Evolutionary conservation across 2,113 vertebrate species (phyloP), one percentile per base, ranked within the genome.

Genomic region (Podarcis cretensis): DNA sequence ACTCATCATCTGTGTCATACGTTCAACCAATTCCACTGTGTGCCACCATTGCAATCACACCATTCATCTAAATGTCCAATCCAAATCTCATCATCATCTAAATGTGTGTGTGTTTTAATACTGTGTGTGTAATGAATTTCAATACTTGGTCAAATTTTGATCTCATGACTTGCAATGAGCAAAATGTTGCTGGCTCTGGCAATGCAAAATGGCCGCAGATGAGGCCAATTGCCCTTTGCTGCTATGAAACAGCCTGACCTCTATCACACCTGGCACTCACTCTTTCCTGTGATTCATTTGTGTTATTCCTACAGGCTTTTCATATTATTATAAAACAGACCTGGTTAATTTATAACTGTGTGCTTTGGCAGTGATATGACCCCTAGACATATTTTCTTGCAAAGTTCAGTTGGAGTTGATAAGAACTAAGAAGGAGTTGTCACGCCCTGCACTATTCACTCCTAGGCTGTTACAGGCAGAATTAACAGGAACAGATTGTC

Each of bases 341-440:
- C 2, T 1, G 80, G 84, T 93, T 96, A 97, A 96, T 96, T 91
- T 94, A 90, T 89, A 96, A 92, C 87, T 6, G 90, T 6, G 1
- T 85, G 87, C 87, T 90, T 95, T 6, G 0, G 86, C 88, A 90
- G 85, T 0, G 8, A 81, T 93, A 85, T 21, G 75, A 95, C 81
- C 91, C 81, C 68, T 87, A 1, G 0, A 85, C 86, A 91, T 95
- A 95, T 95, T 94, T 63, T 63, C 77, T 0, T 0, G 77, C 91
- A 23, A 0, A 0, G 5, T 0, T 0, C 83, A 20, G 68, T 0
- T 2, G 88, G 83, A n/a, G 63, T 89, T 82, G 81, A 91, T 89
- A 84, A 83, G 91, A 94, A 95, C 94, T 95, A 95, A 94, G 95
- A 54, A 2, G 0, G 84, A 23, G 92, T 92, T 95, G 76, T 95